These are phyloP conservation scores for Rhabdomys pumilio DNA, from an alignment of 2,797 vertebrate species.

Conservation along the genomic window DNA sequence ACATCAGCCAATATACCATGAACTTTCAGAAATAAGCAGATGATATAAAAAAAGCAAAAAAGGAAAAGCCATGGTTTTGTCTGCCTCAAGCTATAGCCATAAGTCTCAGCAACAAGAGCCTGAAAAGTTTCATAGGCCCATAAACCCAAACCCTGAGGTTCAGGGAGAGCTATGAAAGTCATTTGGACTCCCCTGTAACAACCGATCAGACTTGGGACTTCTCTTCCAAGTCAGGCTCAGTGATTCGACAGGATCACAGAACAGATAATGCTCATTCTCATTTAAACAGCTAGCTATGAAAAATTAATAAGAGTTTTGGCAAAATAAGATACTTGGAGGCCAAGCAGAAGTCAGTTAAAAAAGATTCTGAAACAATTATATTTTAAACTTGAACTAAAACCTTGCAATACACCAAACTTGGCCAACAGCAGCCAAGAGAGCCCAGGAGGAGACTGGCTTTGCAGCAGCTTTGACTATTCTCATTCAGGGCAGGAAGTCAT, in stretches of 20 bases:
- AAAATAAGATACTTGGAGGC: slow-evolving; percentile 26
- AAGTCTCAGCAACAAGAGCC: background rate
- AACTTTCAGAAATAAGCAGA: slow-evolving; percentile 60
- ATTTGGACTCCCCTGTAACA: background rate
- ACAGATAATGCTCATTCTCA: background rate
- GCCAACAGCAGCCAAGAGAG: background rate
- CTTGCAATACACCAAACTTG: slow-evolving; percentile 1
- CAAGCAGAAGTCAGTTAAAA: slow-evolving; percentile 15
- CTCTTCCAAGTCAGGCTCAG: background rate
- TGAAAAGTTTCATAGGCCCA: background rate
- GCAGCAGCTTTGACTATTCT: background rate
- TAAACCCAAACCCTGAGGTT: background rate
- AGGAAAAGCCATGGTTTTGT: background rate
- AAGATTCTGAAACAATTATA: slow-evolving; percentile 45
- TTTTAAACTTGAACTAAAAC: background rate
- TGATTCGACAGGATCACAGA: background rate
- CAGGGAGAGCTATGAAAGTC: background rate
- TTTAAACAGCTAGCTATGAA: background rate
- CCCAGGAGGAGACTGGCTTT: background rate
- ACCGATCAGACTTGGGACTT: slow-evolving; percentile 21
- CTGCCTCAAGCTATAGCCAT: background rate
- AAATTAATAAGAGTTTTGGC: slow-evolving; percentile 8
- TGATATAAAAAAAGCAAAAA: slow-evolving; percentile 23
- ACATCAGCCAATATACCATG: background rate
- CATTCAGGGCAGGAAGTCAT: background rate